Evolutionary conservation across 2,797 vertebrate species (phyloP).

Genomic region (Scyliorhinus canicula): DNA sequence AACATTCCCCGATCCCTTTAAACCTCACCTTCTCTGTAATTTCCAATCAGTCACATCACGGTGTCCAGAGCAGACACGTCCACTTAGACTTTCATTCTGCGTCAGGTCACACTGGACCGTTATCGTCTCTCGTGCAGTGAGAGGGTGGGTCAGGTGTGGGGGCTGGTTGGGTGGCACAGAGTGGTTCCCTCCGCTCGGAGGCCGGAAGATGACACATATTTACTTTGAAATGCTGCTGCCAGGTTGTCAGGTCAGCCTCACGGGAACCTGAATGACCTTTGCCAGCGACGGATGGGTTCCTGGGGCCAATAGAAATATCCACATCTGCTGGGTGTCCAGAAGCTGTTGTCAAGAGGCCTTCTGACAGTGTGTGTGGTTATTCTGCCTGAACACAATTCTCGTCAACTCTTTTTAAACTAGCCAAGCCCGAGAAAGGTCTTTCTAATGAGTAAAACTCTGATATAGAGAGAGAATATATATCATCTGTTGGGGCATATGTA

Average conservation of each 20-base stretch:
- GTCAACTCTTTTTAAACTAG: neutral
- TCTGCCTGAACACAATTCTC: neutral
- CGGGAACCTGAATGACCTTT: neutral
- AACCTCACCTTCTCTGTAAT: neutral
- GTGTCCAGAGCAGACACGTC: neutral
- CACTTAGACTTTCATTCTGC: neutral
- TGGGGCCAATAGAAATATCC: neutral
- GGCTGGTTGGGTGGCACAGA: no score
- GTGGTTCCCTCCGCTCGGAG: neutral
- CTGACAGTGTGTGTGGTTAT: neutral
- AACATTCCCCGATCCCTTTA: neutral
- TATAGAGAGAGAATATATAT: neutral
- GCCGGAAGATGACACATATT: neutral
- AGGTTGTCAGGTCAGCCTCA: neutral
- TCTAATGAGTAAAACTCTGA: neutral
- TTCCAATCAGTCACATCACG: neutral
- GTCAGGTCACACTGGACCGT: neutral
- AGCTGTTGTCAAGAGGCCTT: neutral
- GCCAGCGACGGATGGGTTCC: neutral
- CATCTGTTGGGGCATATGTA: no score
- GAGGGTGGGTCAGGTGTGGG: no score
- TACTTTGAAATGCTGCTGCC: neutral
- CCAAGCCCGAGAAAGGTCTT: neutral
- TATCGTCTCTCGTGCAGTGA: neutral
- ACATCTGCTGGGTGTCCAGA: neutral